Base-by-base conservation (phyloP, 2,797 vertebrate genomes). In the Clarias pachynema region DNA sequence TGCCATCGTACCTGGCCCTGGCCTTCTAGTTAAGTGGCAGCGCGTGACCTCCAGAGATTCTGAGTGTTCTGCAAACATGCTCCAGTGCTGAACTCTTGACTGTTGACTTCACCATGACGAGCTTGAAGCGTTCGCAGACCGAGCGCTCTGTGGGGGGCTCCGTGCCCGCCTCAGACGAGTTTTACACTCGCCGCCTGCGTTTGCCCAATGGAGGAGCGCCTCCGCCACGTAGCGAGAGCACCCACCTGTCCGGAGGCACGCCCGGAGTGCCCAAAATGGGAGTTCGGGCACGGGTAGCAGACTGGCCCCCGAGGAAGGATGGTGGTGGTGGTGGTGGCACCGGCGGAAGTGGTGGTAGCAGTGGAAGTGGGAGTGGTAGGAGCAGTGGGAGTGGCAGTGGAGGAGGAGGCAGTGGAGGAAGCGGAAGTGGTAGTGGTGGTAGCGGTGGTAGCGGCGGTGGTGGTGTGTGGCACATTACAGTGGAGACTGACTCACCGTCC, bases 201-300 rank as follows among this genome's bases (percentile, higher is more conserved):
- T 96, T 98, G 34, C 98, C 98, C 85, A 99, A 99, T 85, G 98
- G 98, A 85, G 98, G 97, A 57, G 97, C 97, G 0, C 97, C 97
- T 0, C 97, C 98, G 14, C 97, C 97, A 79, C 97, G 98, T 78
- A 99, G 96, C 72, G 98, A 99, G 93, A 98, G 95, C 70, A 93
- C 96, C 65, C 96, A 97, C 82, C 95, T 97, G 0, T 90, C 96
- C 77, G 96, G 95, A 87, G 96, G 96, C 57, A 99, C 96, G 34
- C 98, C 98, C 0, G 97, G 97, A n/a, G 98, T 99, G 85, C 98
- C 98, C 53, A 99, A 99, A 89, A 99, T 99, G 98, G 98, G 98
- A 2, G 98, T 99, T 34, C 95, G 98, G 88, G 98, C 98, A 87
- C 95, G 98, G 68, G 98, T 99, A 88, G 98, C 98, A 0, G 98